Base-by-base conservation (phyloP, 2,888 invertebrate species). In the Lasioglossum calceatum region DNA sequence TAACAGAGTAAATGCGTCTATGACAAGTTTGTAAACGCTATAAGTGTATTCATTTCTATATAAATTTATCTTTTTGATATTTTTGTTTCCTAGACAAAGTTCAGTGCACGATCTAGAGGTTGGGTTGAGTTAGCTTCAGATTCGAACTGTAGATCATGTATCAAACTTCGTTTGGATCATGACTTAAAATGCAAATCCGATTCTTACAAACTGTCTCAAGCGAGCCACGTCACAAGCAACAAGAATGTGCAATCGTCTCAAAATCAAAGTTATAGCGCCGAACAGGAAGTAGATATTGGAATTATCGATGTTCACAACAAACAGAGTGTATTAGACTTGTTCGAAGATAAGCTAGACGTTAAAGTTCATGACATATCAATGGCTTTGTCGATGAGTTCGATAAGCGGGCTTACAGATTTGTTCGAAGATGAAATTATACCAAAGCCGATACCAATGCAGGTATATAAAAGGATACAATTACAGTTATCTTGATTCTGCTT, bases 341-440 rank as follows among this genome's bases (percentile, higher is more conserved):
- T 96, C 88, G 94, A 95, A 80, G 96, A 96, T 88, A 95, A 97
- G 64, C 94, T 98, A 10, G 97, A 97, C 74, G 96, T 97, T 16
- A 96, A 96, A 42, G 96, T 97, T 0, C 96, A 96, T 19, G 97
- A 98, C 91, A 95, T 98, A 77, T 96, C 96, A 81, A 95, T 98
- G 89, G 96, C 97, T 23, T 96, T 98, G 79, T 97, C 97, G 77
- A 98, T 98, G 97, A 98, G 98, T 93, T 98, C 98, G 0, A 96
- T 98, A 0, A 96, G 97, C 58, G 98, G 98, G 19, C 95, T 99
- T 23, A 96, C 97, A 0, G 98, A 98, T 95, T 96, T 99, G 88
- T 96, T 98, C 1, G 99, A 99, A 94, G 99, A 99, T 95, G 99
- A 99, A 95, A 96, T 98, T 61, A 96, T 98, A 42, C 97, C 97